Percentiles rank a stretch among this genome's conserved stretches.
Conservation (phyloP, 2,888 invertebrate species). For the Microchrysa polita region DNA sequence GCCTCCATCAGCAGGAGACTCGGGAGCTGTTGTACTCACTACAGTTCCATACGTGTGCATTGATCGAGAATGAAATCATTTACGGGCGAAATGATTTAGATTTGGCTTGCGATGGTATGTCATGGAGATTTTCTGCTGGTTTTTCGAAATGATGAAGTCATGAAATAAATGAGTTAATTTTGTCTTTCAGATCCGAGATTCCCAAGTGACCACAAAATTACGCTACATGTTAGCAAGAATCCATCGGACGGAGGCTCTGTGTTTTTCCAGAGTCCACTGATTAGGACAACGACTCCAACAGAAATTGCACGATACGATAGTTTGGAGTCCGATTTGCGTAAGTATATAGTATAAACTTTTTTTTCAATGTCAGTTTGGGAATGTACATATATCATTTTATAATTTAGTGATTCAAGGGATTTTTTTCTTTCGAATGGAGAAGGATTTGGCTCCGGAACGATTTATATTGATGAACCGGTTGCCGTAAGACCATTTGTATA, state of each 20-base stretch:
- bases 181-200: conserved; percentile 46
- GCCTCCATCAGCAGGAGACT: conserved; percentile 55
- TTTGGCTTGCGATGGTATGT: conserved; percentile 80
- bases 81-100: conserved; percentile 90
- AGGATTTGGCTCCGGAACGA: no score
- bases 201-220: conserved; percentile 54
- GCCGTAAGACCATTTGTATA: no score
- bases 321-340: conserved; percentile 54
- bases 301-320: conserved; percentile 53
- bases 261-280: conserved; percentile 55
- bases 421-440: no score
- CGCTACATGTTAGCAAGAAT: conserved; percentile 52
- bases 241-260: conserved; percentile 49
- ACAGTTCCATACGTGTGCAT: conserved; percentile 95
- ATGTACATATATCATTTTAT: no score
- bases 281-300: conserved; percentile 53
- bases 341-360: conserved; percentile 48
- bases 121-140: not conserved
- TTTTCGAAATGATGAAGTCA: not conserved
- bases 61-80: conserved; percentile 83
- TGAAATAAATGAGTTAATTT: conserved; percentile 25
- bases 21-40: conserved; percentile 82
- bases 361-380: no score
- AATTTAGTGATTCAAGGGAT: no score
- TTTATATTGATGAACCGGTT: no score